A percentile compares a stretch with the other conserved stretches of the same genome.
These are phyloP conservation scores for Himalopsyche japonica DNA, from an alignment of 2,888 invertebrate genomes.

Conservation along the genomic window DNA sequence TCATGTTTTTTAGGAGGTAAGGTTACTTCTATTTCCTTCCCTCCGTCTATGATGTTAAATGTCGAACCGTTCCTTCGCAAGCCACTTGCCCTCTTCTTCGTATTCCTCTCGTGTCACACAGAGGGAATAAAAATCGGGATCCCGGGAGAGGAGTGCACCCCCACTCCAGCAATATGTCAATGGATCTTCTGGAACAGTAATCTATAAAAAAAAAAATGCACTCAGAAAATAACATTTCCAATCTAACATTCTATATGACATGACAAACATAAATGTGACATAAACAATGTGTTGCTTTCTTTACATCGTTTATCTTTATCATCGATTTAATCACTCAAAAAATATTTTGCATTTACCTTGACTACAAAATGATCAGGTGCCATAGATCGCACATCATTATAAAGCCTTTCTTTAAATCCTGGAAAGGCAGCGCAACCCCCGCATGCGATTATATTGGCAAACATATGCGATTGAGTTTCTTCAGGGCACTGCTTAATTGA, in stretches of 20 bases:
- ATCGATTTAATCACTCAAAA: not conserved
- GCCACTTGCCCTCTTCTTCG: conserved; percentile 78
- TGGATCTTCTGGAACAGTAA: conserved; percentile 64
- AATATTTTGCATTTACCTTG: conserved; percentile 58
- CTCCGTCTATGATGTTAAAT: conserved; percentile 49
- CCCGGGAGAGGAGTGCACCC: conserved; percentile 74
- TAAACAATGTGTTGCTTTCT: too few relatives aligned
- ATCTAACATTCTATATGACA: too few relatives aligned
- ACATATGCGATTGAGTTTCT: conserved; percentile 74
- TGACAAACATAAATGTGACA: too few relatives aligned
- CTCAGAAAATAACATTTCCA: not conserved
- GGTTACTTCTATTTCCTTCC: conserved; percentile 19
- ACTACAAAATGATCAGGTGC: conserved; percentile 80
- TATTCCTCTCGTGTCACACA: conserved; percentile 84
- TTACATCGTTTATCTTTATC: too few relatives aligned
- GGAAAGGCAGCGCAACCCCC: conserved; percentile 82
- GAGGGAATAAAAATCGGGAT: conserved; percentile 71
- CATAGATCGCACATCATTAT: conserved; percentile 75
- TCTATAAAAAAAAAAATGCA: conserved; percentile 19
- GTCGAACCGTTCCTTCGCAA: conserved; percentile 62
- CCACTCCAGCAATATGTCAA: conserved; percentile 88
- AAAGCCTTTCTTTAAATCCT: conserved; percentile 79
- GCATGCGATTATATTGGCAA: conserved; percentile 81
- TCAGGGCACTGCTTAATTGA: conserved; percentile 75
- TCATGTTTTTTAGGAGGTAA: conserved; percentile 4